Evolutionary conservation across 2,113 vertebrate species (phyloP).

Genomic region (Nycticebus coucang): DNA sequence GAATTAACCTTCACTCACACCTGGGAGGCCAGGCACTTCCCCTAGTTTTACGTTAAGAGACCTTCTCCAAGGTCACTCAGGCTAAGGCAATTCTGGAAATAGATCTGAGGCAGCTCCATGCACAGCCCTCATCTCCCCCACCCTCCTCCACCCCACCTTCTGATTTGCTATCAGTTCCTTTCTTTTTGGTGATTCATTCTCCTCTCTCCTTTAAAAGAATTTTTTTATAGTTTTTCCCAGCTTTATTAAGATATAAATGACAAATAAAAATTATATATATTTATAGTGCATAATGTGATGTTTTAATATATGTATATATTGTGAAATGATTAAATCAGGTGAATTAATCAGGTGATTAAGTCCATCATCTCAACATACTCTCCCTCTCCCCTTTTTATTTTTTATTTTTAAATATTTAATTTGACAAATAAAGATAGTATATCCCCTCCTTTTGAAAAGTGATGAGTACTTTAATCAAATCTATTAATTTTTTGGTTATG

Average conservation of each 20-base stretch:
- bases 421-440: background rate
- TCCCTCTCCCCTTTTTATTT: background rate
- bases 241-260: background rate
- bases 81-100: background rate
- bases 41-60: background rate
- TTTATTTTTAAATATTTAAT: background rate
- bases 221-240: background rate
- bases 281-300: background rate
- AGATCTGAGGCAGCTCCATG: background rate
- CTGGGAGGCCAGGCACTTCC: background rate
- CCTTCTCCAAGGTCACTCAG: background rate
- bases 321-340: background rate
- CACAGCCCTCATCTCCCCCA: background rate
- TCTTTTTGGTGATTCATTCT: background rate
- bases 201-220: background rate
- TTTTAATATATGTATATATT: background rate
- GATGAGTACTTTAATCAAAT: background rate
- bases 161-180: background rate
- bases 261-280: background rate
- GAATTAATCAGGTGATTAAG: background rate
- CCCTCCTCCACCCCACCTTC: background rate
- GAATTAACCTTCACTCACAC: no score
- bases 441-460: background rate
- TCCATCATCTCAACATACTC: background rate
- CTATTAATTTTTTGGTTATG: background rate